Conservation (phyloP, 1,140 invertebrate genomes). For the Lanistes nyassanus region DNA sequence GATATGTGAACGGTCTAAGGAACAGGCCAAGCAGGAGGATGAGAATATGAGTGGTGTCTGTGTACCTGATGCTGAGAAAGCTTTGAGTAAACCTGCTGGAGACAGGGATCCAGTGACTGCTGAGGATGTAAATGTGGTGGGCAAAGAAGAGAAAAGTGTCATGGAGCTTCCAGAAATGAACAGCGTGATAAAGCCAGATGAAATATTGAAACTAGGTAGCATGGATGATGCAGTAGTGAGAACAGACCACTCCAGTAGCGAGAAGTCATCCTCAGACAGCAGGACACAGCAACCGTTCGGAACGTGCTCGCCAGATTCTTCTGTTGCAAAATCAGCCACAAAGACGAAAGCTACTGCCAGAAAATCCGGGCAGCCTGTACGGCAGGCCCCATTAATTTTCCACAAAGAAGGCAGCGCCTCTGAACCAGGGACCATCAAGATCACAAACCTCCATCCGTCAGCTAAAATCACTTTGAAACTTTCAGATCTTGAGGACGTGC, state of each 20-base stretch:
- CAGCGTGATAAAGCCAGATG: neutral
- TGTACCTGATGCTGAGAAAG: too few relatives aligned
- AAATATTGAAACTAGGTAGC: neutral
- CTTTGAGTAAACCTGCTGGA: too few relatives aligned
- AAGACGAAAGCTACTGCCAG: slow-evolving; percentile 24
- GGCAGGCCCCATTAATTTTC: neutral
- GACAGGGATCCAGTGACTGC: too few relatives aligned
- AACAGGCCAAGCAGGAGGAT: too few relatives aligned
- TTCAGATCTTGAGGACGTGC: slow-evolving; percentile 21
- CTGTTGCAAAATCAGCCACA: neutral
- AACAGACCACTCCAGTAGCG: neutral
- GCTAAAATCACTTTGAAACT: slow-evolving; percentile 28
- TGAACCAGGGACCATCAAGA: slow-evolving; percentile 21
- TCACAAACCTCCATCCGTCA: slow-evolving; percentile 25
- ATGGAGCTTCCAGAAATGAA: neutral
- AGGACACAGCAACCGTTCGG: neutral
- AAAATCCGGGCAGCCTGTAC: slow-evolving; percentile 25
- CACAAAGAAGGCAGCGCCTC: too few relatives aligned
- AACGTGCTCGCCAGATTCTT: neutral
- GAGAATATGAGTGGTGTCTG: too few relatives aligned
- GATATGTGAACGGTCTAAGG: too few relatives aligned
- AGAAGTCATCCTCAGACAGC: neutral
- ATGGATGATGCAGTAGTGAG: neutral
- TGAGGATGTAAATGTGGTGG: too few relatives aligned
- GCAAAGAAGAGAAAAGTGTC: neutral